Evolutionary conservation across 2,113 vertebrate species (phyloP).

Genomic region (Myrmecobius fasciatus): DNA sequence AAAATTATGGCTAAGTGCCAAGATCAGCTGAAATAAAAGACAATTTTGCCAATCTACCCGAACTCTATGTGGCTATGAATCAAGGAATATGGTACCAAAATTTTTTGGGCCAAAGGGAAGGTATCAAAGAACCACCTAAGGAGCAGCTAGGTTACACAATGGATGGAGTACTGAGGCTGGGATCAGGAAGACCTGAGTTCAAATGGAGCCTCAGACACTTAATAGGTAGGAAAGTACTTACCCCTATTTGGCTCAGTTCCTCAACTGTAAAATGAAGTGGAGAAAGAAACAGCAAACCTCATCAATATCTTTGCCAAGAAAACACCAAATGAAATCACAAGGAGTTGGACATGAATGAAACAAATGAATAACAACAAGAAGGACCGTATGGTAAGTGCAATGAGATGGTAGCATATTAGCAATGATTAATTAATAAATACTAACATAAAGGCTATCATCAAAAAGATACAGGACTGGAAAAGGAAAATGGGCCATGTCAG

Average conservation of each 20-base stretch:
- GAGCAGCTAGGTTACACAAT: not conserved
- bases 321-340: not conserved
- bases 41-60: not conserved
- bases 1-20: not conserved
- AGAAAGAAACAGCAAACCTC: too few relatives aligned
- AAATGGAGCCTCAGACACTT: not conserved
- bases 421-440: not conserved
- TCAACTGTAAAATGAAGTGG: not conserved
- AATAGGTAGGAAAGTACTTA: not conserved
- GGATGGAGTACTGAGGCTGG: not conserved
- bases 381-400: not conserved
- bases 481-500: not conserved
- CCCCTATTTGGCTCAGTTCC: not conserved
- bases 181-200: not conserved
- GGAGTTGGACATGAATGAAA: not conserved
- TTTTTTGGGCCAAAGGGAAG: not conserved
- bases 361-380: not conserved
- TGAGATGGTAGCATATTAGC: not conserved
- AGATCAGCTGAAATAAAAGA: not conserved
- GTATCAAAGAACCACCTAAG: not conserved
- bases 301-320: not conserved
- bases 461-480: not conserved
- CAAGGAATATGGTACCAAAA: not conserved
- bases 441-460: not conserved
- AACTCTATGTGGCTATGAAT: not conserved